Evolutionary conservation across 2,797 vertebrate genomes (phyloP), one percentile per base, ranked within the genome.

Genomic region (Halcyon chelicuti): DNA sequence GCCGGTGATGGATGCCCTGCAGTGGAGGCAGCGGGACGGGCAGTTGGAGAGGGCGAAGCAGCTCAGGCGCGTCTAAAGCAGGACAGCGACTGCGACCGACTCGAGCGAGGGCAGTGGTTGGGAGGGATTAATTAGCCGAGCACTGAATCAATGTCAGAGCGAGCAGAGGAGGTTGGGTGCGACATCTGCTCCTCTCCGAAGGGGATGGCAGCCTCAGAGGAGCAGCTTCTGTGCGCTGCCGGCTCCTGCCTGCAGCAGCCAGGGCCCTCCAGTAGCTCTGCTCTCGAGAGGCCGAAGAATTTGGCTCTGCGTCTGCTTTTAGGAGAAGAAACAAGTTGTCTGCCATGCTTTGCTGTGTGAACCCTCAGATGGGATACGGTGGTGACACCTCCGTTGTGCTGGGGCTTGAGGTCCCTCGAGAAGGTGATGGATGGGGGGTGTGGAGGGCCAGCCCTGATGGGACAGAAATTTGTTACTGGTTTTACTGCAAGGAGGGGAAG

Each of bases 111-210:
- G 78, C 84, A 80, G 76, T 14, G 42, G n/a, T 66, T n/a, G 46
- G 78, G 86, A 76, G 86, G 80, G 90, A 92, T 94, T 90, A 88
- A 87, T 90, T 86, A 67, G 61, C 86, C 20, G 35, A 63, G 68
- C 60, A n/a, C 76, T 74, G 79, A 68, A 85, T 89, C 93, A 63
- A 33, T 90, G 55, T 54, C 89, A 78, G n/a, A 85, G 73, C 5
- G 19, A 86, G 78, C 78, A 77, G 67, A 88, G 71, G 86, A 94
- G 51, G 57, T 65, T 91, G 83, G 63, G 58, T 70, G 75, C 0
- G 3, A 81, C 70, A 93, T 90, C 85, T 83, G 67, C 74, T 91
- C 73, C 62, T 77, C 65, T 94, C 75, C 1, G 0, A 78, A 92
- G 61, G 86, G 66, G 51, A 86, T 37, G 61, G 93, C 90, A 92